A percentile compares a stretch with the other conserved stretches of the same genome.
phyloP scores from a whole-genome alignment of 2,888 invertebrate species.

The Didymodactylos carnosus region DNA sequence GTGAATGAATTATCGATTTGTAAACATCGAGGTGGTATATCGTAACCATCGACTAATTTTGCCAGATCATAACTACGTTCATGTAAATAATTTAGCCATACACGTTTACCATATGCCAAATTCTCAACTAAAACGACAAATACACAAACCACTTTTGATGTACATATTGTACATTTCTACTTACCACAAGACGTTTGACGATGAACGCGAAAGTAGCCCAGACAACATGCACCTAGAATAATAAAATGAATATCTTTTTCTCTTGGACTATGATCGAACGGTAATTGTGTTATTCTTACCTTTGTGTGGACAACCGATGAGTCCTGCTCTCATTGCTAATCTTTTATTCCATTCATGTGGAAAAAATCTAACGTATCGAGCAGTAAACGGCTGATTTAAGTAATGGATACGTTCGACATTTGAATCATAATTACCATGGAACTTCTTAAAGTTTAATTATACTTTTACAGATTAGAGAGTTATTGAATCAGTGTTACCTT shows the following conservation, averaged over 20 bases:
- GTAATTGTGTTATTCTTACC: too few relatives aligned
- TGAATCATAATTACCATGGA: conserved; percentile 40
- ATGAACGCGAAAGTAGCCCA: conserved; percentile 37
- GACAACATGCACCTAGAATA: conserved; percentile 30
- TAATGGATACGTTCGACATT: conserved; percentile 37
- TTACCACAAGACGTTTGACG: conserved; percentile 38
- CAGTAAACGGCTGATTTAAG: conserved; percentile 38
- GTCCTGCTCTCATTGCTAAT: conserved; percentile 37
- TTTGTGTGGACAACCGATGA: conserved; percentile 36
- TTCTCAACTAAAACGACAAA: conserved; percentile 34
- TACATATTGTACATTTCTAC: conserved; percentile 16
- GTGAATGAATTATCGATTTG: not conserved
- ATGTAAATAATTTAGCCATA: conserved; percentile 35
- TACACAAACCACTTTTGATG: not conserved
- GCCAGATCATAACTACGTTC: not conserved
- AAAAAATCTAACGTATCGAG: conserved; percentile 37
- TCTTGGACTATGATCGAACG: too few relatives aligned
- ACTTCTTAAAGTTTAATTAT: conserved; percentile 31
- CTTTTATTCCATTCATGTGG: conserved; percentile 37
- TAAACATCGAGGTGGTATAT: not conserved
- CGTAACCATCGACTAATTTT: not conserved
- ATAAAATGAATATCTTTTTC: too few relatives aligned
- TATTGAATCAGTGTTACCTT: not conserved
- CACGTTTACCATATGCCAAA: conserved; percentile 37
- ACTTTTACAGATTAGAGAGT: conserved; percentile 22